phyloP scores from a whole-genome alignment of 1,140 invertebrate species.

The Camponotus vicinus region DNA sequence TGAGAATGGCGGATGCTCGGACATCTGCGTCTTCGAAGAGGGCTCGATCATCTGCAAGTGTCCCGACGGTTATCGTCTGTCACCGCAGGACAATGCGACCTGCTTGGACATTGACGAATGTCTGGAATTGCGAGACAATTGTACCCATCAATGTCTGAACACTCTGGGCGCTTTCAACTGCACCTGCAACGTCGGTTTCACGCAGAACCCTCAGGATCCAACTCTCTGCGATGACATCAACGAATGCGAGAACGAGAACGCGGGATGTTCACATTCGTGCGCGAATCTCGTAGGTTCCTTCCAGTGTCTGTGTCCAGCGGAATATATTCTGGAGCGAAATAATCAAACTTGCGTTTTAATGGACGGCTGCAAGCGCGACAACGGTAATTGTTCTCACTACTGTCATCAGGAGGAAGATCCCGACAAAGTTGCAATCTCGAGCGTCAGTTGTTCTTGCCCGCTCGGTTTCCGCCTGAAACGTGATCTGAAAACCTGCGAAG shows the following conservation, averaged over 20 bases:
- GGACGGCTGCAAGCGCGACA: constrained; percentile 82
- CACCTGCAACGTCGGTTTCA: constrained; percentile 91
- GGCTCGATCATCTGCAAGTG: constrained; percentile 84
- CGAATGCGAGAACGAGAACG: constrained; percentile 86
- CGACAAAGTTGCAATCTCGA: constrained; percentile 87
- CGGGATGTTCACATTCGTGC: constrained; percentile 88
- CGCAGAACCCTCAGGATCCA: constrained; percentile 71
- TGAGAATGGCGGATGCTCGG: constrained; percentile 87
- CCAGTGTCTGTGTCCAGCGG: constrained; percentile 85
- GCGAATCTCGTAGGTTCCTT: constrained; percentile 86
- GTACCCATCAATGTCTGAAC: constrained; percentile 89
- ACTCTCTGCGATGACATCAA: constrained; percentile 80
- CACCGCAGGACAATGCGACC: constrained; percentile 58
- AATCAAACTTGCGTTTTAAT: constrained; percentile 82
- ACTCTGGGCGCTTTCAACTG: constrained; percentile 92
- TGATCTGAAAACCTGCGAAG: constrained; percentile 91
- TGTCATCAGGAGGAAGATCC: constrained; percentile 88
- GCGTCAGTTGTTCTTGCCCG: constrained; percentile 89
- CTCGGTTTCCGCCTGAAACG: constrained; percentile 89
- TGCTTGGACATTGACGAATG: constrained; percentile 88
- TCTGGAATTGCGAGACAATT: constrained; percentile 80
- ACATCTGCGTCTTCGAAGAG: constrained; percentile 73
- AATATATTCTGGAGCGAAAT: constrained; percentile 80
- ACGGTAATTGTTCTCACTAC: constrained; percentile 86
- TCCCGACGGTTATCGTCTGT: constrained; percentile 81